These are phyloP conservation scores for Entelurus aequoreus DNA, from an alignment of 2,113 vertebrate genomes.

Conservation along the genomic window DNA sequence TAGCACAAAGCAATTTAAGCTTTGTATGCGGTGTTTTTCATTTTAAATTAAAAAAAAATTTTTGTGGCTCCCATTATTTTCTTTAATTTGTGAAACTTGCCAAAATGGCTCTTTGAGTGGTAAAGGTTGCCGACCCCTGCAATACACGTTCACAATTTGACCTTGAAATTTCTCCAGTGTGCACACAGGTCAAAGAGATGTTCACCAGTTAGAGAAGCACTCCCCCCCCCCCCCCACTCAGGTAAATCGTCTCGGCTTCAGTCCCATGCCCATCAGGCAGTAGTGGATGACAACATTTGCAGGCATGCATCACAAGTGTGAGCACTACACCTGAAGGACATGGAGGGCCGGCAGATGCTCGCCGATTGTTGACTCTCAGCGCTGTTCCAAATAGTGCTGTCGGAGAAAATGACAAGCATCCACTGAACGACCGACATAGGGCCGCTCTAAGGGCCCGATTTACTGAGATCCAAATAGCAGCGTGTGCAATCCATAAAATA, in stretches of 20 bases:
- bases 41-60: no score
- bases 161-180: conserved; percentile 34
- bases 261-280: conserved; percentile 41
- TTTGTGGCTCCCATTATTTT: no score
- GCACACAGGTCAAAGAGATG: conserved; percentile 38
- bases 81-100: no score
- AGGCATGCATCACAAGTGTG: conserved; percentile 39
- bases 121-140: no score
- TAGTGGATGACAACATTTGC: conserved; percentile 34
- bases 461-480: no score
- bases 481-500: no score
- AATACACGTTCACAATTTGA: conserved; percentile 53
- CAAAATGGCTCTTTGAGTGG: no score
- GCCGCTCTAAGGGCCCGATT: no score
- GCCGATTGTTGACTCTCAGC: conserved; percentile 63
- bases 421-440: no score
- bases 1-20: no score
- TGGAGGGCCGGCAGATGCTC: conserved; percentile 43
- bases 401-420: no score
- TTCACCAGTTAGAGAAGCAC: conserved; percentile 49
- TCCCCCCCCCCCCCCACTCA: conserved; percentile 44
- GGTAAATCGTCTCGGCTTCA: conserved; percentile 45
- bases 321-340: conserved; percentile 39
- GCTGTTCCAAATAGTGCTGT: conserved; percentile 33
- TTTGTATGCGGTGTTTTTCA: no score